These are phyloP conservation scores for Lepidotrigona ventralis DNA, from an alignment of 1,140 invertebrate genomes.

Conservation along the genomic window DNA sequence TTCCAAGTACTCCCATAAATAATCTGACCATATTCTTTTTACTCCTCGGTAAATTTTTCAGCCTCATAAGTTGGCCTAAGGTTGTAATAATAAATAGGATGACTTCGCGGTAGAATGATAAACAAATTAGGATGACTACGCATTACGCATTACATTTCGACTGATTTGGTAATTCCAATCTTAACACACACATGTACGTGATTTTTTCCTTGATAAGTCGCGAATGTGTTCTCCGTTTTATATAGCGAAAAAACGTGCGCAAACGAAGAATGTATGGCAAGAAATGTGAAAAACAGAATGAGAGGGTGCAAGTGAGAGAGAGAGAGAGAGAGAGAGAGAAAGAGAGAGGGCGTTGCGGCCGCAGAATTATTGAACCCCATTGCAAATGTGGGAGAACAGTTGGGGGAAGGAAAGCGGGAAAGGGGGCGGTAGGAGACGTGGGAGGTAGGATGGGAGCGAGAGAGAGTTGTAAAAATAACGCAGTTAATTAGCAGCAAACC, in stretches of 20 bases:
- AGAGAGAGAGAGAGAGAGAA: conserved; percentile 9
- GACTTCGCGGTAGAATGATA: too few relatives aligned
- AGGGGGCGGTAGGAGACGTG: conserved; percentile 25
- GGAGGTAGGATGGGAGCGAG: conserved; percentile 53
- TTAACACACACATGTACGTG: neutral
- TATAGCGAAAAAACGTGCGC: too few relatives aligned
- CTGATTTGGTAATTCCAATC: neutral
- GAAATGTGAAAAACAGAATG: neutral
- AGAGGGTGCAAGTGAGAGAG: conserved; percentile 1
- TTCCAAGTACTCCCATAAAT: neutral
- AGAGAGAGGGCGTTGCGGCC: conserved; percentile 40
- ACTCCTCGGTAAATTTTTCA: neutral
- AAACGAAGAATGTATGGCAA: neutral
- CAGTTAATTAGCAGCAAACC: conserved; percentile 76
- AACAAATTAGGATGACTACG: too few relatives aligned
- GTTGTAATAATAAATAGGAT: too few relatives aligned
- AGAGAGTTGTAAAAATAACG: conserved; percentile 74
- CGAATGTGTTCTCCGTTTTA: neutral
- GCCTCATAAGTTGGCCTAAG: too few relatives aligned
- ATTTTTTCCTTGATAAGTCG: neutral
- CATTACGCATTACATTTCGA: neutral
- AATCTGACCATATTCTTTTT: neutral
- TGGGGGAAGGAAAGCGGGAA: conserved; percentile 43
- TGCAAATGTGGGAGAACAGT: conserved; percentile 54
- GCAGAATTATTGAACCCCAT: conserved; percentile 57